phyloP scores from a whole-genome alignment of 2,113 vertebrate genomes.

The Ascaphus truei region DNA sequence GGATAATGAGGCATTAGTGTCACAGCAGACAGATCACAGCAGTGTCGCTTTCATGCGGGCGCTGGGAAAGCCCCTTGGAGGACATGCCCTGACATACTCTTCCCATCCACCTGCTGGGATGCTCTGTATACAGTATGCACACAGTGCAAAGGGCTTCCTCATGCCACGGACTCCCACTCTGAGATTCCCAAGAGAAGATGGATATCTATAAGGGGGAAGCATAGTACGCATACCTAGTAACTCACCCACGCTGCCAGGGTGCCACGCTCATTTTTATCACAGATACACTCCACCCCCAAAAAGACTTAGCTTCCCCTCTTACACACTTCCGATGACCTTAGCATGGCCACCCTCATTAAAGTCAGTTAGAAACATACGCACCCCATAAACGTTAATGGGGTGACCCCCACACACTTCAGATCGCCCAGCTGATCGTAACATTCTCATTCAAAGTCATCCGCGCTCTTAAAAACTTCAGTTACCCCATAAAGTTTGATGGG shows the following conservation, averaged over 20 bases:
- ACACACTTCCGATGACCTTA: too few relatives aligned
- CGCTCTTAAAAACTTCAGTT: too few relatives aligned
- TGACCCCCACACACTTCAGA: too few relatives aligned
- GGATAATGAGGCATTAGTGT: slow-evolving; percentile 8
- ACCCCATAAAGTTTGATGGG: too few relatives aligned
- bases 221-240: neutral
- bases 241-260: neutral
- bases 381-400: too few relatives aligned
- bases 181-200: neutral
- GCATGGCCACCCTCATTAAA: too few relatives aligned
- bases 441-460: too few relatives aligned
- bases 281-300: too few relatives aligned
- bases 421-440: too few relatives aligned
- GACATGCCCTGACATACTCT: slow-evolving; percentile 33
- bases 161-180: neutral
- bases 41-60: neutral
- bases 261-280: too few relatives aligned
- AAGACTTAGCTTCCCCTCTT: too few relatives aligned
- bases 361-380: too few relatives aligned
- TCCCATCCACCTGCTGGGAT: slow-evolving; percentile 11
- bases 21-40: slow-evolving; percentile 7
- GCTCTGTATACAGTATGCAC: neutral
- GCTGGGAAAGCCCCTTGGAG: slow-evolving; percentile 22
- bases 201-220: neutral
- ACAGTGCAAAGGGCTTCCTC: neutral